Conservation (phyloP, 1,140 invertebrate species). For the Hetaerina americana region DNA sequence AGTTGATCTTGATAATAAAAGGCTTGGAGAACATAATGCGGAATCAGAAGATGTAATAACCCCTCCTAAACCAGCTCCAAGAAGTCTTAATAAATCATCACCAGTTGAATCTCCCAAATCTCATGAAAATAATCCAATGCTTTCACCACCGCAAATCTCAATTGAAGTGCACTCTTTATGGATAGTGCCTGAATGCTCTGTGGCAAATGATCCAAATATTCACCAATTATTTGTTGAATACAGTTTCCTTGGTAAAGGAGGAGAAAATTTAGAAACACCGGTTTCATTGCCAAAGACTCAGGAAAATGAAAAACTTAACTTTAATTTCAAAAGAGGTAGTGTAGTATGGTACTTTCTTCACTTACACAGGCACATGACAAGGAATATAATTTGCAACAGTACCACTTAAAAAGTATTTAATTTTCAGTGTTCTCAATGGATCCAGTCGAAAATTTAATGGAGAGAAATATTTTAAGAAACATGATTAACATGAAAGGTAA, state of each 20-base stretch:
- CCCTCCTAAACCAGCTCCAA: background rate
- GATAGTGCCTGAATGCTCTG: background rate
- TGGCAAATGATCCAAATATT: background rate
- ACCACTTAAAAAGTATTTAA: no score
- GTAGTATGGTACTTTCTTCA: no score
- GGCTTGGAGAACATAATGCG: background rate
- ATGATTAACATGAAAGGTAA: background rate
- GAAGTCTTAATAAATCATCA: background rate
- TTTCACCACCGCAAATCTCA: background rate
- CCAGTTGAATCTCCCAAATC: background rate
- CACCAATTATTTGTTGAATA: background rate
- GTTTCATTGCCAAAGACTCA: background rate
- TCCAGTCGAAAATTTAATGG: background rate
- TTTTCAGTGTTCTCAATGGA: background rate
- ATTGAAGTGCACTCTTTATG: background rate
- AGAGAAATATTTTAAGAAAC: background rate
- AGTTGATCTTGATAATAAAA: no score
- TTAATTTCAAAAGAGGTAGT: background rate
- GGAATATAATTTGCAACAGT: no score
- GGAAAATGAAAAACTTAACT: background rate
- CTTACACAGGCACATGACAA: no score
- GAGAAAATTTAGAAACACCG: background rate
- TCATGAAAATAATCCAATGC: background rate
- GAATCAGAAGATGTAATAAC: no score
- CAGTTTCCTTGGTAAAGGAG: background rate